These are phyloP conservation scores for Bombus polaris DNA, from an alignment of 1,140 invertebrate species.

Conservation along the genomic window DNA sequence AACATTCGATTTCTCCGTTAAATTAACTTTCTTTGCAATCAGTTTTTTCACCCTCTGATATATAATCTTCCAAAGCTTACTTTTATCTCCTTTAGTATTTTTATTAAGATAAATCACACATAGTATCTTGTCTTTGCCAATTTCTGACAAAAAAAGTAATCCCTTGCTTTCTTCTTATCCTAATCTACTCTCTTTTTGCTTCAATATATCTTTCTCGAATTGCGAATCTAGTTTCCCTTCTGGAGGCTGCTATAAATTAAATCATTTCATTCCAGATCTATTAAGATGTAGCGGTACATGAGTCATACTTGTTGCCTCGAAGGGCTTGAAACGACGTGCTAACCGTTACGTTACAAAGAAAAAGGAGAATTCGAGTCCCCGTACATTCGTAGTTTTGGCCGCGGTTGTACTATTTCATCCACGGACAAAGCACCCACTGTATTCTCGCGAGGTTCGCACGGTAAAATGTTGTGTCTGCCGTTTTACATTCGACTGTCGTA, in stretches of 20 bases:
- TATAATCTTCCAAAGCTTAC: not conserved
- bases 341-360: not conserved
- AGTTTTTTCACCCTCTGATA: not conserved
- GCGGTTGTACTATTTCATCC: not conserved
- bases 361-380: not conserved
- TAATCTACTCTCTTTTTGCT: not conserved
- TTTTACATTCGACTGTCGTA: constrained; percentile 17
- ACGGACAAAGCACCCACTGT: constrained; percentile 19
- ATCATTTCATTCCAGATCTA: constrained; percentile 2
- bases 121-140: not conserved
- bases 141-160: constrained; percentile 16
- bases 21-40: not conserved
- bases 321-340: not conserved
- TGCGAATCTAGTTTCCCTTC: not conserved
- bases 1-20: constrained; percentile 3
- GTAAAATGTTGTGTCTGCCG: constrained; percentile 35
- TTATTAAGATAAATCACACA: not conserved
- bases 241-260: not conserved
- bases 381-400: not conserved
- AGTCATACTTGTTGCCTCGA: no score
- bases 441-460: constrained; percentile 14
- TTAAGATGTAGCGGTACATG: no score
- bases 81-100: not conserved
- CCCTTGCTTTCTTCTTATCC: not conserved
- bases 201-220: constrained; percentile 25